phyloP scores from a whole-genome alignment of 2,113 vertebrate species.

The Anarhynchus alexandrinus region DNA sequence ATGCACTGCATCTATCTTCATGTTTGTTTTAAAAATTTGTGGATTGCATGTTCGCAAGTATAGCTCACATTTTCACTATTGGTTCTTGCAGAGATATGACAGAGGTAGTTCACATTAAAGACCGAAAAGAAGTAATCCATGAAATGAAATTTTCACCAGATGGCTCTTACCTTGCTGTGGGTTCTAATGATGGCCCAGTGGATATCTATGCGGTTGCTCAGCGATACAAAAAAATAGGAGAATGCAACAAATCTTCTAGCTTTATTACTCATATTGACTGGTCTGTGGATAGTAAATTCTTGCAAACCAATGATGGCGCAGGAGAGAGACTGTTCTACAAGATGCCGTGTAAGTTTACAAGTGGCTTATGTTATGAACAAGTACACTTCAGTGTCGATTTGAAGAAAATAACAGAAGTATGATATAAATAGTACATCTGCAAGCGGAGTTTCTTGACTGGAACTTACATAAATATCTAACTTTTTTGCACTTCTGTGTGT shows the following conservation, averaged over 20 bases:
- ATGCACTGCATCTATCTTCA: neutral
- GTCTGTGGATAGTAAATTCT: conserved; percentile 93
- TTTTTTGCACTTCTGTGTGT: neutral
- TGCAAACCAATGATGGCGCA: conserved; percentile 93
- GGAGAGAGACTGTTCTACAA: conserved; percentile 92
- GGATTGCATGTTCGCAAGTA: neutral
- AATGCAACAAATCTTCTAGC: conserved; percentile 88
- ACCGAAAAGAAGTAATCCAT: conserved; percentile 95
- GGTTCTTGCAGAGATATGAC: conserved; percentile 91
- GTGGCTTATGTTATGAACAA: fast-evolving
- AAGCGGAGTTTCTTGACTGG: neutral
- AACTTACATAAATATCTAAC: neutral
- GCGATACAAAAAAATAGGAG: conserved; percentile 95
- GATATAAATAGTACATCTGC: neutral
- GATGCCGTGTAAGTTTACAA: conserved; percentile 87
- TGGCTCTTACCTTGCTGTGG: conserved; percentile 90
- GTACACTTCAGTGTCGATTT: neutral
- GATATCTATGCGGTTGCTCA: conserved; percentile 91
- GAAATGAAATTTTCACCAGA: conserved; percentile 98
- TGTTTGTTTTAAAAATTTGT: neutral
- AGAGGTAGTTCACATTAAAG: conserved; percentile 97
- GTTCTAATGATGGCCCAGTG: conserved; percentile 93
- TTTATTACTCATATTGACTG: conserved; percentile 98
- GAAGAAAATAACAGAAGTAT: neutral
- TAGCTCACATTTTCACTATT: neutral